Conservation (phyloP, 2,797 vertebrate genomes). For the Yasuhikotakia modesta region DNA sequence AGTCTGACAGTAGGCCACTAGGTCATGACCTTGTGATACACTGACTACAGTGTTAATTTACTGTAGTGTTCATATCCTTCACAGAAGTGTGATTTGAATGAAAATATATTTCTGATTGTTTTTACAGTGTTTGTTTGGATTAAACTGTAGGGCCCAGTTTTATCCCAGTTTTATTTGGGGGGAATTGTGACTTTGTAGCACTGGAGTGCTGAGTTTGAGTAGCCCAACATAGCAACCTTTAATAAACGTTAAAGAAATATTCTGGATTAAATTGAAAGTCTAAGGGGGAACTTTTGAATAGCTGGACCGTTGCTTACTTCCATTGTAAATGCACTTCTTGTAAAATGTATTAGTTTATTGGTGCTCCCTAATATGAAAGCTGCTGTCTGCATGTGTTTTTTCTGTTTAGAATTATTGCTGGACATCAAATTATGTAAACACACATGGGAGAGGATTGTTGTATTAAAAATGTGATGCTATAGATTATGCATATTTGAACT, state of each 20-base stretch:
- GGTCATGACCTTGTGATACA: slow-evolving; percentile 5
- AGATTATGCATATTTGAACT: background rate
- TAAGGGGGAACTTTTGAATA: too few species aligned
- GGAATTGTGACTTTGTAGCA: too few species aligned
- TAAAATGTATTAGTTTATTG: too few species aligned
- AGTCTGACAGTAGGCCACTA: background rate
- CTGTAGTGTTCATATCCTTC: background rate
- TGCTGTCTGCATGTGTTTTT: background rate
- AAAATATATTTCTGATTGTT: too few species aligned
- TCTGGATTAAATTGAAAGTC: too few species aligned
- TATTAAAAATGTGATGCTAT: background rate
- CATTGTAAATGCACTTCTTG: too few species aligned
- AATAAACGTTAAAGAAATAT: background rate
- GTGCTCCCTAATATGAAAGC: too few species aligned
- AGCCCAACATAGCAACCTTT: background rate
- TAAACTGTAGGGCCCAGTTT: too few species aligned
- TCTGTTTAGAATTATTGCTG: background rate
- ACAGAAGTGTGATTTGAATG: background rate
- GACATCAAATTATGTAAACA: background rate
- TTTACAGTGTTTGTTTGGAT: too few species aligned
- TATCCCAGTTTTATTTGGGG: too few species aligned
- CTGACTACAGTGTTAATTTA: slow-evolving; percentile 1
- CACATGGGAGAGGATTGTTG: background rate
- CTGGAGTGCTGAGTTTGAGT: background rate
- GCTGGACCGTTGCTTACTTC: too few species aligned